A percentile compares a stretch with the other conserved stretches of the same genome.
Conservation (phyloP, 2,113 vertebrate genomes). For the Pseudonaja textilis region DNA sequence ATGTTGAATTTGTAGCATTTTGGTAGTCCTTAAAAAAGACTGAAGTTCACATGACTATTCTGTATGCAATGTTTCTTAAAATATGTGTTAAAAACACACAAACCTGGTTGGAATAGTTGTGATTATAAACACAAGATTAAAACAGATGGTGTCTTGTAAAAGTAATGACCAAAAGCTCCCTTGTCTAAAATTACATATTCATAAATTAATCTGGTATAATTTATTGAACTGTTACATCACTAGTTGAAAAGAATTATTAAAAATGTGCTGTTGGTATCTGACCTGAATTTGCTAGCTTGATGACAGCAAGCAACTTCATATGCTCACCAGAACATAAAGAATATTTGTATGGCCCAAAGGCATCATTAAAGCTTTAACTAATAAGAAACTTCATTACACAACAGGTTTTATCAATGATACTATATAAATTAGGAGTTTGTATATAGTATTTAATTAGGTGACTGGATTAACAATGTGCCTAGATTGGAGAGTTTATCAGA, state of each 20-base stretch:
- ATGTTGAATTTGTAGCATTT: constrained; percentile 40
- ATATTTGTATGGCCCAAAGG: not conserved
- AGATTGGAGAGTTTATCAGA: not conserved
- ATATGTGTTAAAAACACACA: constrained; percentile 6
- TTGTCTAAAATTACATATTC: not conserved
- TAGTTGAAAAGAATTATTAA: not conserved
- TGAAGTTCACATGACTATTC: constrained; percentile 31
- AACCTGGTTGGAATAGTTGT: constrained; percentile 36
- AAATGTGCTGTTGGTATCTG: not conserved
- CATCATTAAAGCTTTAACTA: not conserved
- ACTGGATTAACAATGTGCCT: not conserved
- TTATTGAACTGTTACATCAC: not conserved
- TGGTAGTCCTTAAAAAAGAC: constrained; percentile 19
- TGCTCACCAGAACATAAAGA: not conserved
- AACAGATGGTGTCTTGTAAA: constrained; percentile 15
- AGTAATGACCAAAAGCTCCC: not conserved
- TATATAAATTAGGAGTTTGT: not conserved
- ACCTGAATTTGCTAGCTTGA: not conserved
- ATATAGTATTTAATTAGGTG: not conserved
- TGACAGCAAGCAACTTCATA: not conserved
- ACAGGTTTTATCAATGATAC: not conserved
- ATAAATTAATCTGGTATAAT: not conserved
- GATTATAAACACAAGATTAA: constrained; percentile 15
- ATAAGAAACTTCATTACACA: not conserved
- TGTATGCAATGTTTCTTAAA: constrained; percentile 50